These are phyloP conservation scores for Lasioglossum figueresi DNA, from an alignment of 2,888 invertebrate species.

Conservation along the genomic window DNA sequence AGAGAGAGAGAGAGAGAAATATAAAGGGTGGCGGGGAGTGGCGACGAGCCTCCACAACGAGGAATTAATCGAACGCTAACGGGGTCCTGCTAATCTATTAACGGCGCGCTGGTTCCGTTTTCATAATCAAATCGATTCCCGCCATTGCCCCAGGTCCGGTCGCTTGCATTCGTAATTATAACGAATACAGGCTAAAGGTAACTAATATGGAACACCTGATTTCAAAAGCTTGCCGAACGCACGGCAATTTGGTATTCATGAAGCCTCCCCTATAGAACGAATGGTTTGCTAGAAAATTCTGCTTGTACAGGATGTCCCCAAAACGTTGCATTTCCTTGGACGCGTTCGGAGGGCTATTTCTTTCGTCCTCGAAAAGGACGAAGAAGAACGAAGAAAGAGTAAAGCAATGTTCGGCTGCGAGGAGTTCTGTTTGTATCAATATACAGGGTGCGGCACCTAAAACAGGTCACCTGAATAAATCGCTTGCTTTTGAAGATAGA, in stretches of 20 bases:
- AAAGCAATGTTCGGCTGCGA: no score
- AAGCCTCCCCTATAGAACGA: not conserved
- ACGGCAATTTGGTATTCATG: not conserved
- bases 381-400: no score
- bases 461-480: no score
- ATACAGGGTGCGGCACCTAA: no score
- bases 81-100: slow-evolving; percentile 60
- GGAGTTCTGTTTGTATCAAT: no score
- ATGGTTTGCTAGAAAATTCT: not conserved
- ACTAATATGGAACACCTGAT: not conserved
- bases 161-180: not conserved
- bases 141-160: not conserved
- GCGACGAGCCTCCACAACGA: not conserved
- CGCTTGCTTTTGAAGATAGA: no score
- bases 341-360: no score
- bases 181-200: slow-evolving; percentile 6
- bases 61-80: slow-evolving; percentile 57
- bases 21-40: not conserved
- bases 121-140: not conserved
- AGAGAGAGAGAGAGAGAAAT: not conserved
- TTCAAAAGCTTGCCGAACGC: not conserved
- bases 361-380: no score
- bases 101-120: slow-evolving; percentile 22
- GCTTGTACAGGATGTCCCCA: not conserved
- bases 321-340: not conserved